Evolutionary conservation across 2,113 vertebrate species (phyloP).

Genomic region (Apaloderma vittatum): DNA sequence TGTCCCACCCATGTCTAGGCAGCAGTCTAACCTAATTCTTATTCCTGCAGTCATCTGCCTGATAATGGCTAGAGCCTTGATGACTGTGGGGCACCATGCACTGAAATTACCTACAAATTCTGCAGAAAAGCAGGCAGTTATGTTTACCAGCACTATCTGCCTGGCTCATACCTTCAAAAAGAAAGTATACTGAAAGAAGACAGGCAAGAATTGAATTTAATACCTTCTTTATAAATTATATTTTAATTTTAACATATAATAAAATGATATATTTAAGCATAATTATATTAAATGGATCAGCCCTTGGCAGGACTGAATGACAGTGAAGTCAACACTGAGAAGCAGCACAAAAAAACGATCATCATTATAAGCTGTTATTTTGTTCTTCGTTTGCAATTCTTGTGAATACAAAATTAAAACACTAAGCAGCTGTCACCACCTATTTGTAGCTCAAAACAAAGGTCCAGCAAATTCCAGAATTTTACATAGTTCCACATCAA

Average conservation of each 20-base stretch:
- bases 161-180: not conserved
- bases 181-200: not conserved
- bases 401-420: not conserved
- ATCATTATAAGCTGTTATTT: not conserved
- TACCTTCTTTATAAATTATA: not conserved
- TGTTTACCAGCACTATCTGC: not conserved
- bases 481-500: not conserved
- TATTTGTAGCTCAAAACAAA: conserved; percentile 7
- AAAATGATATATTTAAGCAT: too few species aligned
- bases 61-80: not conserved
- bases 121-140: not conserved
- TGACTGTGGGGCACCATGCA: not conserved
- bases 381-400: not conserved
- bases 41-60: not conserved
- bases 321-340: conserved; percentile 11
- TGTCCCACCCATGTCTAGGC: not conserved
- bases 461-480: not conserved
- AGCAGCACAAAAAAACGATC: not conserved
- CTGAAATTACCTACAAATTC: not conserved
- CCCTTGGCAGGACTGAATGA: not conserved
- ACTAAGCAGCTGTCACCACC: not conserved
- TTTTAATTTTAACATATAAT: too few species aligned
- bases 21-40: not conserved
- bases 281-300: not conserved
- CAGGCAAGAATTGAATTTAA: not conserved